A percentile compares a stretch with the other conserved stretches of the same genome.
Evolutionary conservation across 2,797 vertebrate genomes (phyloP).

Genomic region (Ataeniobius toweri): DNA sequence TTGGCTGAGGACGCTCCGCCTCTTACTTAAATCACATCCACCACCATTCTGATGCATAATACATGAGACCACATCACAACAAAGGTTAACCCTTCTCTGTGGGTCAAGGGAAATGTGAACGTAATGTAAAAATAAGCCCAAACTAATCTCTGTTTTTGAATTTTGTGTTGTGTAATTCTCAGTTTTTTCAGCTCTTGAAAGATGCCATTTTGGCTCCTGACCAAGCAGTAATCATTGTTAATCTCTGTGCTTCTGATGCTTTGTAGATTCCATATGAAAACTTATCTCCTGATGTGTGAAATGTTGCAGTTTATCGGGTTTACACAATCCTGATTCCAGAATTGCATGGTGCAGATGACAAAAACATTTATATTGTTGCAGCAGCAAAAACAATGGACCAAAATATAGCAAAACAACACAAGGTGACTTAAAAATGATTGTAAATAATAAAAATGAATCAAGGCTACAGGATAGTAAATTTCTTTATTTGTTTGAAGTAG

Average conservation of each 20-base stretch:
- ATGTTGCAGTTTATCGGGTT: background rate
- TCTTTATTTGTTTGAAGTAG: background rate
- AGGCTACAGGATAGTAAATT: too few species aligned
- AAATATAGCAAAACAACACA: too few species aligned
- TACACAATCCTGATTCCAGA: background rate
- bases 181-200: background rate
- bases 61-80: constrained; percentile 5
- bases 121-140: background rate
- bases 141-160: background rate
- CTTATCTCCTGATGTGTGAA: constrained; percentile 2
- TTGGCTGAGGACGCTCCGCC: background rate
- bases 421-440: too few species aligned
- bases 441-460: too few species aligned
- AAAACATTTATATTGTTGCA: too few species aligned
- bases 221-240: background rate
- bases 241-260: background rate
- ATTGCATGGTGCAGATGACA: background rate
- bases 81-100: constrained; percentile 4
- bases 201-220: background rate
- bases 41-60: constrained; percentile 10
- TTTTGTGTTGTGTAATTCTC: background rate
- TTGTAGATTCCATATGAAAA: background rate
- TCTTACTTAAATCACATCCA: background rate
- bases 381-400: too few species aligned
- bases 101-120: background rate